Conservation (phyloP, 2,113 vertebrate genomes). For the Perognathus longimembris region DNA sequence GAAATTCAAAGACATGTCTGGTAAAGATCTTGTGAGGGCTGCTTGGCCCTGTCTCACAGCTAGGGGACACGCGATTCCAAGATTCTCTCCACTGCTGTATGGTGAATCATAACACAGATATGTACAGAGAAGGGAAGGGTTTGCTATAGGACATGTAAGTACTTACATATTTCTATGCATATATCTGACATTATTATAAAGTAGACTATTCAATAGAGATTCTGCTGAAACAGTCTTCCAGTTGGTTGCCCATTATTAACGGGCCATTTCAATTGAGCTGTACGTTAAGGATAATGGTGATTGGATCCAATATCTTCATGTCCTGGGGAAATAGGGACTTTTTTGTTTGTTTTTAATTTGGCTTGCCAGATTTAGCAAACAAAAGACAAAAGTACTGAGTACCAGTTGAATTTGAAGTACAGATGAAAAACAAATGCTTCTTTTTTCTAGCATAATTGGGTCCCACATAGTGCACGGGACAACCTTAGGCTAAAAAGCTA, state of each 20-base stretch:
- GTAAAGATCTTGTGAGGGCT: constrained; percentile 39
- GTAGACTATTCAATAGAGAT: constrained; percentile 58
- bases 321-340: constrained; percentile 22
- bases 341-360: constrained; percentile 13
- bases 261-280: constrained; percentile 60
- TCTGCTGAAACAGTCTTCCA: constrained; percentile 55
- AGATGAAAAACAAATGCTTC: background rate
- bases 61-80: constrained; percentile 52
- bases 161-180: constrained; percentile 26
- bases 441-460: background rate
- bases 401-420: constrained; percentile 48
- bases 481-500: constrained; percentile 38
- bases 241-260: constrained; percentile 51
- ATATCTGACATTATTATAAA: constrained; percentile 66
- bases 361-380: constrained; percentile 35
- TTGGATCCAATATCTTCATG: constrained; percentile 60
- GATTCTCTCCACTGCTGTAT: constrained; percentile 58
- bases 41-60: constrained; percentile 59
- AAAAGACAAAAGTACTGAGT: constrained; percentile 33
- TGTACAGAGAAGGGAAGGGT: too few species aligned
- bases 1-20: constrained; percentile 58
- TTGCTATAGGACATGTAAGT: constrained; percentile 24
- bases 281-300: constrained; percentile 52
- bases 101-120: constrained; percentile 46
- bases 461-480: constrained; percentile 26